A percentile compares a stretch with the other conserved stretches of the same genome.
These are phyloP conservation scores for Propithecus deckenii DNA, from an alignment of 2,797 vertebrate species.

Conservation along the genomic window DNA sequence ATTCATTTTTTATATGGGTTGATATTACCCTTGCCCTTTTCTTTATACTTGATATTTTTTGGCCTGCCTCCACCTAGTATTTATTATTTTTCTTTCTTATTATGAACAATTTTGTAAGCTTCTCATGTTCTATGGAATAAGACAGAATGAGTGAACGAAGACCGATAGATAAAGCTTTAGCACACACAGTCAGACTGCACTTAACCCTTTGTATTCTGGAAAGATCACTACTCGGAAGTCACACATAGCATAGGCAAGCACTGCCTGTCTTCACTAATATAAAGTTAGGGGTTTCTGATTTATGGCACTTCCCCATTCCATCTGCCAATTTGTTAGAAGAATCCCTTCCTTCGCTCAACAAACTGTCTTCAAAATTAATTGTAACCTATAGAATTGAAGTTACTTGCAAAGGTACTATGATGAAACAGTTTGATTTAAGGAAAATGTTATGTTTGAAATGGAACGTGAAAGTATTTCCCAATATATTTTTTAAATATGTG, in stretches of 20 bases:
- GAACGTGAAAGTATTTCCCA: neutral
- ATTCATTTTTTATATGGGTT: neutral
- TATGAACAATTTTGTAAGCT: neutral
- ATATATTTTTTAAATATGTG: neutral
- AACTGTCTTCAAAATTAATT: neutral
- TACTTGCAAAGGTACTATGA: neutral
- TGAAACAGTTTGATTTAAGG: neutral
- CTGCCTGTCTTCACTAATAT: neutral
- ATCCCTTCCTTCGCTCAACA: neutral
- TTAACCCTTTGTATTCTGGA: neutral
- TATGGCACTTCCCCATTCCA: neutral
- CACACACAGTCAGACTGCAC: fast-evolving
- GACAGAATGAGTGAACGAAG: neutral
- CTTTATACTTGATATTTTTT: neutral
- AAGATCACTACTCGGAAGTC: neutral
- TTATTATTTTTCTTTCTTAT: neutral
- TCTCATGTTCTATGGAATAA: neutral
- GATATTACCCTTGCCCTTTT: neutral
- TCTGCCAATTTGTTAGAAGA: neutral
- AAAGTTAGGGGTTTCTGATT: neutral
- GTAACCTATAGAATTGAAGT: neutral
- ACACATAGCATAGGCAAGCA: neutral
- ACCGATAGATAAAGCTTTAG: neutral
- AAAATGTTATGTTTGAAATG: neutral
- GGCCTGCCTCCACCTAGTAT: neutral